Base-by-base conservation (phyloP, 2,888 invertebrate genomes). In the Vannuccia rotundouncinata region DNA sequence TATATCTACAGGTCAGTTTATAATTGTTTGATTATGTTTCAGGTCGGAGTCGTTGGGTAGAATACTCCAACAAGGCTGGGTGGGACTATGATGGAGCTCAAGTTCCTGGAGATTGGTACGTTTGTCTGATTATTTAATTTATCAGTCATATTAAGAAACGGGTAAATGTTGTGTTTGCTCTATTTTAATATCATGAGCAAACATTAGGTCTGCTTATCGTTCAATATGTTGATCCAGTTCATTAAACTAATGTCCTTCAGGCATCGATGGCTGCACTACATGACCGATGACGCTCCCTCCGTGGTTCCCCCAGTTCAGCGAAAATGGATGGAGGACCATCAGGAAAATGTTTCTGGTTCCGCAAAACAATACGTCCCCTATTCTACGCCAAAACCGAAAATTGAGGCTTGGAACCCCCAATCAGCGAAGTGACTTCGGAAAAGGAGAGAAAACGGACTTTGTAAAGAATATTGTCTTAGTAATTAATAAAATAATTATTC, bases 251-350 rank as follows among this genome's bases (percentile, higher is more conserved):
- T 28, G 31, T 74, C 73, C 73, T 83, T 0, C 82, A 90, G 90
- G 90, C 90, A 90, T 85, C 94, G 95, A 22, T 99, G 98, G 98
- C 90, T 99, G 85, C 96, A 97, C 89, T 95, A 98, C 89, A 95
- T 95, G 89, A 91, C 92, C 0, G 93, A 94, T 86, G 89, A 91
- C 22, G 89, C 91, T 0, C 94, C 94, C 0, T 88, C 90, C n/a
- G 84, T 82, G 31, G 83, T 88, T 91, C 93, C 74, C 87, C 90
- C 86, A 89, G 31, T 59, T 2, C 93, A 83, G 0, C 91, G 92
- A 81, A 91, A 91, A 83, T 99, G 97, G 97, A 93, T 96, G 91
- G 83, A 89, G 0, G 92, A 93, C 74, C 93, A 93, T 87, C 17
- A 27, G 29, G 93, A 94, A 86, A 99, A 99, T 88, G 84, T 92